Base-by-base conservation (phyloP, 1,140 invertebrate genomes). In the Nephila pilipes region DNA sequence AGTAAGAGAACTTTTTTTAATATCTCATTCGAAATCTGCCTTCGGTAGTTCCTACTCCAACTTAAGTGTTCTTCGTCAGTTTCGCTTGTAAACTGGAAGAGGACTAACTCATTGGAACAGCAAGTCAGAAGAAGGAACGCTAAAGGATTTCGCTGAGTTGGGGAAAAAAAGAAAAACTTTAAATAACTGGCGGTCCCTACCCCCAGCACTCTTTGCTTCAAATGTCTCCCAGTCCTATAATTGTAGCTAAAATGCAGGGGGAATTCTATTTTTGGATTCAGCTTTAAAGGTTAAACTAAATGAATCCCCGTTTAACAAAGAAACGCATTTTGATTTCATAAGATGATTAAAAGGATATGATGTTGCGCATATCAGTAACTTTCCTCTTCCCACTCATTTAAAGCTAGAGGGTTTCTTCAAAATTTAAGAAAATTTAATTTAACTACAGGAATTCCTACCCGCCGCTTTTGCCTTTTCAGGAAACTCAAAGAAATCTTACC, bases 221-320 rank as follows among this genome's bases (percentile, higher is more conserved):
- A 88, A 22, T 85, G 83, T 85, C 83, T 85, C 83, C 58, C 87
- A 38, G 20, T 46, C 60, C 87, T 60, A 88, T 88, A 88, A 88
- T 88, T 88, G 87, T 46, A 88, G 36, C 63, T 57, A 54, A 88
- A 57, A 88, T 88, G 60, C 36, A 60, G 46, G 80, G 80, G 46
- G 60, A 32, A 69, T 32, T 8, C 29, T 88, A 88, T 88, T 88
- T 88, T 69, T 58, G 36, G 87, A 69, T 38, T 88, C 20, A 29
- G 63, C 87, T 69, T 88, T 88, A 88, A 88, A 88, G 63, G 87
- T 88, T 38, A 88, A 88, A 69, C 60, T 88, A 69, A 60, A 87
- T 87, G 85, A 87, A 60, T 60, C n/a, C n/a, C 60, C 63, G 63
- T 69, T 69, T 85, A 85, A 58, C 83, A 85, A 75, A 88, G 87